Base-by-base conservation (phyloP, 1,140 invertebrate genomes). In the Tetraneura akinire region DNA sequence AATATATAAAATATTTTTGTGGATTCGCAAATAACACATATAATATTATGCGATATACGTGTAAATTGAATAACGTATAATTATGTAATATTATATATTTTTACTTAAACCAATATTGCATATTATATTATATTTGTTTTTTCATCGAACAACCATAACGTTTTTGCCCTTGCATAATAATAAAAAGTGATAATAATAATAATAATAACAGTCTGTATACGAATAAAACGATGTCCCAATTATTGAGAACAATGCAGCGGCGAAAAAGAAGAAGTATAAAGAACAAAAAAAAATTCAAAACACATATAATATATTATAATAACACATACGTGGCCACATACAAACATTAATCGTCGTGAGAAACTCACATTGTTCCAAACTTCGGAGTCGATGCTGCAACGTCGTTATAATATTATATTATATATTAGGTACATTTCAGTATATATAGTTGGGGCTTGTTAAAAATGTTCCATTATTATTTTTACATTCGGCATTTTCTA, bases 201-300 rank as follows among this genome's bases (percentile, higher is more conserved):
- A 16, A 37, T 18, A 62, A 62, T 32, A 29, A 62, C 60, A 62
- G 26, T n/a, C n/a, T 18, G 45, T 47, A 10, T 47, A 32, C 23
- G 57, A 23, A 66, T n/a, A n/a, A 71, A 6, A 73, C 45, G 47
- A 73, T 55, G 70, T 73, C 16, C 70, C 70, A 73, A 73, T 73
- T 73, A 73, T 73, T 55, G 49, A 73, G 70, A 73, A 73, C 70
- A 73, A 73, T 73, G 70, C 70, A 53, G 16, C 49, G 26, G 32
- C 45, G 32, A 73, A 73, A 73, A 26, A 37, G 26, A 73, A 26
- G 53, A 73, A 29, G 18, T 71, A 70, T 23, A 70, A 70, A 9
- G 1, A 13, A 4, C n/a, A n/a, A 51, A 53, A 51, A 68, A 45
- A 45, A 68, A 9, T 23, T 21, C 21, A 21, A 68, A 73, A 73